phyloP scores from a whole-genome alignment of 2,113 vertebrate species.

The Madoqua kirkii region DNA sequence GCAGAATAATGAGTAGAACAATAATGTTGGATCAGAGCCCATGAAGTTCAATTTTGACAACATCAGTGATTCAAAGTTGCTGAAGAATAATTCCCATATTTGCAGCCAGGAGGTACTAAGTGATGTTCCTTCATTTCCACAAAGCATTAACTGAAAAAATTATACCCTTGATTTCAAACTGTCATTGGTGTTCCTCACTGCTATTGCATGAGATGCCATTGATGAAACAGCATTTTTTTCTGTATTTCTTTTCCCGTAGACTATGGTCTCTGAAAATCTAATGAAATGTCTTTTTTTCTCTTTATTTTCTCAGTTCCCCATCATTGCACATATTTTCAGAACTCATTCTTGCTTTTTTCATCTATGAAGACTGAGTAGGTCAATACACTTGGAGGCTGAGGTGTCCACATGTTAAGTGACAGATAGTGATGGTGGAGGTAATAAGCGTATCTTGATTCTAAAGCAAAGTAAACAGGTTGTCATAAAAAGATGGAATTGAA shows the following conservation, averaged over 20 bases:
- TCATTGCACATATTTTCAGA: conserved; percentile 2
- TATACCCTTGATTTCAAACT: not conserved
- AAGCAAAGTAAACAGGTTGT: conserved; percentile 69
- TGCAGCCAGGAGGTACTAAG: not conserved
- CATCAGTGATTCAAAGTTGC: not conserved
- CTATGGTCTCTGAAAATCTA: not conserved
- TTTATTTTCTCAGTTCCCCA: not conserved
- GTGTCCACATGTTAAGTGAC: conserved; percentile 17
- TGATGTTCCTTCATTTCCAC: not conserved
- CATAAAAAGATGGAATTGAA: conserved; percentile 59
- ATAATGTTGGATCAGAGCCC: not conserved
- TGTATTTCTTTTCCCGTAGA: not conserved
- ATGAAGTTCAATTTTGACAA: not conserved
- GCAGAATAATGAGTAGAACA: not conserved
- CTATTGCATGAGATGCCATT: not conserved
- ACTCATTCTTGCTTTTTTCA: not conserved
- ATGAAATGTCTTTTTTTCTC: not conserved
- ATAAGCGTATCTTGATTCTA: conserved; percentile 68
- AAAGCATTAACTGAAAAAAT: not conserved
- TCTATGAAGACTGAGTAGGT: conserved; percentile 14
- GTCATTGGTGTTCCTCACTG: too few relatives aligned
- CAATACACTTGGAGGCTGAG: not conserved
- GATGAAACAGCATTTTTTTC: not conserved
- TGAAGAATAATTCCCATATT: not conserved
- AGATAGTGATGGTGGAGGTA: conserved; percentile 54